These are phyloP conservation scores for Epistrophella euchroma DNA, from an alignment of 2,888 invertebrate genomes.

Conservation along the genomic window DNA sequence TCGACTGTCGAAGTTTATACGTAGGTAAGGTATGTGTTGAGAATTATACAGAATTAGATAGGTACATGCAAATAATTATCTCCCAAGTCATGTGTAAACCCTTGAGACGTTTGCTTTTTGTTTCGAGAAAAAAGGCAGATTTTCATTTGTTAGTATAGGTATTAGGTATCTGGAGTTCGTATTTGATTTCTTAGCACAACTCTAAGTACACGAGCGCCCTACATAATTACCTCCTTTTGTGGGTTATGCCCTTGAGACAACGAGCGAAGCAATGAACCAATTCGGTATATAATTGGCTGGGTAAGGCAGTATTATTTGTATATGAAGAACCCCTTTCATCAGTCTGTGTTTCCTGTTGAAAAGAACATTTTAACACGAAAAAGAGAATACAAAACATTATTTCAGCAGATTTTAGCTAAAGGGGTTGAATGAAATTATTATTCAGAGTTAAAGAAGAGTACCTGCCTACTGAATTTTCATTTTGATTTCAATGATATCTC, in stretches of 20 bases:
- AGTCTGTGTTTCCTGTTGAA: constrained; percentile 22
- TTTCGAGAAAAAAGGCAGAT: constrained; percentile 16
- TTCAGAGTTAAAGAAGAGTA: not conserved
- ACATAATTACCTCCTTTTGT: constrained; percentile 40
- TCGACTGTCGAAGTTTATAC: constrained; percentile 16
- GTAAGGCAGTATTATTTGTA: constrained; percentile 16
- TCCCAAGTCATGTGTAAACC: constrained; percentile 37
- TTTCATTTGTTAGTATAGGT: not conserved
- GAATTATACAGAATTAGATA: constrained; percentile 48
- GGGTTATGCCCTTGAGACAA: constrained; percentile 43
- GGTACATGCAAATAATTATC: constrained; percentile 55
- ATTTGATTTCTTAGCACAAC: constrained; percentile 9
- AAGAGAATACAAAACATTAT: constrained; percentile 6
- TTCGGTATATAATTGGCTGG: constrained; percentile 33
- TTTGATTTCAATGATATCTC: constrained; percentile 9
- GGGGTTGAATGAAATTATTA: not conserved
- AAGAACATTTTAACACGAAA: constrained; percentile 22
- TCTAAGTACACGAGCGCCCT: constrained; percentile 4
- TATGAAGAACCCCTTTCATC: constrained; percentile 27
- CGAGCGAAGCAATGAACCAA: constrained; percentile 38
- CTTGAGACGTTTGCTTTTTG: constrained; percentile 40
- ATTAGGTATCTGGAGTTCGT: constrained; percentile 5
- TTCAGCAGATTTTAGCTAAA: not conserved
- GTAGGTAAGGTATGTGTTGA: not conserved
- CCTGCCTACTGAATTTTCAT: not conserved